Evolutionary conservation across 2,113 vertebrate species (phyloP).

Genomic region (Lonchura striata): DNA sequence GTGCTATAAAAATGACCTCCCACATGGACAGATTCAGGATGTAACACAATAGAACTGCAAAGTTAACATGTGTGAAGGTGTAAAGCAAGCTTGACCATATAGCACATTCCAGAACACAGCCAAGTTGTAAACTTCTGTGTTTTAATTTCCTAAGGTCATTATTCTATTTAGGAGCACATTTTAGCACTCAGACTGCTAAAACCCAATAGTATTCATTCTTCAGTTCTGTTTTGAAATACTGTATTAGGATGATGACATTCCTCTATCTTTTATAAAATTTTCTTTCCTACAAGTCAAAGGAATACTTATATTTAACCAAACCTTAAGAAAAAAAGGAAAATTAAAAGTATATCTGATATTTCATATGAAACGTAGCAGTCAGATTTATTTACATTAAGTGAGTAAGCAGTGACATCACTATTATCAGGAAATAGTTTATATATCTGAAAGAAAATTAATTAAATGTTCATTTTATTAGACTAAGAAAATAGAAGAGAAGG

Average conservation of each 20-base stretch:
- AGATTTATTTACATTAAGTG: background rate
- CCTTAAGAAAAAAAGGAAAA: background rate
- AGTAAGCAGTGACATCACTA: background rate
- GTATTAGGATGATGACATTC: background rate
- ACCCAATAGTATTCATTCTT: background rate
- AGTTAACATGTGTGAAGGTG: background rate
- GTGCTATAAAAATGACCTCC: background rate
- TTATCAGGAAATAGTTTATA: background rate
- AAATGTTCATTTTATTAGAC: background rate
- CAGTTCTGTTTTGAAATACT: background rate
- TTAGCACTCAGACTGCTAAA: background rate
- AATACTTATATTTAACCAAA: background rate
- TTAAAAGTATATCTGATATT: background rate
- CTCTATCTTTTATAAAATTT: background rate
- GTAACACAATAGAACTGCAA: background rate
- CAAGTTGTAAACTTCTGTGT: background rate
- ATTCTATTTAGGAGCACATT: background rate
- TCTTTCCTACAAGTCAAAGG: background rate
- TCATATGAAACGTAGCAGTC: fast-evolving
- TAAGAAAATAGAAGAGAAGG: background rate
- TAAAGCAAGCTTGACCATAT: background rate
- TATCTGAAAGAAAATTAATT: background rate
- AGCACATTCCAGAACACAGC: background rate
- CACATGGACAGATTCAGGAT: background rate
- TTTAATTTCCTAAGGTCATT: background rate